phyloP scores from a whole-genome alignment of 1,140 invertebrate genomes.

The Neotoxoptera formosana region DNA sequence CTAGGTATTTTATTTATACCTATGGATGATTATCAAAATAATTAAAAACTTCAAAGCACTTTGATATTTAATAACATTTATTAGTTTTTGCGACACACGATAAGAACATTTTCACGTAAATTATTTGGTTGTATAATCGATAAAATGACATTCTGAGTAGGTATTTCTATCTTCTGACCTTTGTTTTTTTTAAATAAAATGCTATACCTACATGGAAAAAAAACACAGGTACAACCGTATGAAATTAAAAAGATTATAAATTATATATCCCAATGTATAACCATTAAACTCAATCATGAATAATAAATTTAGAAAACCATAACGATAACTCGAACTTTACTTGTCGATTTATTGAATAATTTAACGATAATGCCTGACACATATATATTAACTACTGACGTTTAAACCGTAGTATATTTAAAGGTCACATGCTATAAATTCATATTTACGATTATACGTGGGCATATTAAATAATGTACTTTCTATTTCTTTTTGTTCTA shows the following conservation, averaged over 20 bases:
- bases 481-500: neutral
- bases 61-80: neutral
- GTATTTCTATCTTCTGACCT: neutral
- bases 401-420: neutral
- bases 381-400: neutral
- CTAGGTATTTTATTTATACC: neutral
- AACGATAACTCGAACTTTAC: neutral
- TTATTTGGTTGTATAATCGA: neutral
- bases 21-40: neutral
- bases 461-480: neutral
- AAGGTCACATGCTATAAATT: neutral
- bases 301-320: conserved; percentile 1
- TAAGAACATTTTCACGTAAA: neutral
- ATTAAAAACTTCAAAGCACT: neutral
- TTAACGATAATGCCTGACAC: neutral
- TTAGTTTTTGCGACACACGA: neutral
- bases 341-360: conserved; percentile 15
- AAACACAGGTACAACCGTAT: neutral
- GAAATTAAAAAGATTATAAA: neutral
- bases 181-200: neutral
- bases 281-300: neutral
- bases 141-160: neutral
- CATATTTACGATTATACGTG: neutral
- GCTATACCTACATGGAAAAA: neutral
- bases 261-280: neutral